Base-by-base conservation (phyloP, 1,140 invertebrate species). In the Drosophila nigrodunni region DNA sequence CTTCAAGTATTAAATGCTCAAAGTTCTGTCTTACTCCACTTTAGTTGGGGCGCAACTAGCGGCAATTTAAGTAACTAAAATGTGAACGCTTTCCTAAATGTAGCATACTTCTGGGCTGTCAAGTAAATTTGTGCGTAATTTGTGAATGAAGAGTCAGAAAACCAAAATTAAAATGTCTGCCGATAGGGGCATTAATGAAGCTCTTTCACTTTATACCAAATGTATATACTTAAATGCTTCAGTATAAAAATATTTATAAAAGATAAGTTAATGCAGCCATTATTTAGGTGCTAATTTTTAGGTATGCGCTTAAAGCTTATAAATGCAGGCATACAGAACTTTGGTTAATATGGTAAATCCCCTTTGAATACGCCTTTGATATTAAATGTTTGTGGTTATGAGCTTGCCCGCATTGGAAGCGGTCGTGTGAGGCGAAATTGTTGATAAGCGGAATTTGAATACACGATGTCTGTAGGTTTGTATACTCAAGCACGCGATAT, bases 361-460 rank as follows among this genome's bases (percentile, higher is more conserved):
- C 47, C 59, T 44, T 47, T 41, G 13, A 39, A 57, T 13, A 35
- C 49, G 72, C 66, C 21, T 62, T 69, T 74, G 50, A 49, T 37
- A 55, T 66, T 10, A 46, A 78, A 85, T 65, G 58, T 67, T 47
- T 82, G 72, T 82, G 74, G 71, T 77, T 72, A 64, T 44, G 60
- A 79, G 73, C 62, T 77, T 62, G 52, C 49, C 73, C 54, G 49
- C 49, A 66, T 18, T 50, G 43, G 75, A 60, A 70, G 76, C 58
- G 49, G 54, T 49, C 62, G 73, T 81, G 49, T 41, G 50, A 54
- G 34, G n/a, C 60, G 44, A 87, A 76, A 76, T 75, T 88, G 79
- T 87, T 87, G 82, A 86, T 87, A 87, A 87, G 82, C 82, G 37
- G 58, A 88, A 88, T 87, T 88, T 82, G 65, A 86, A 86, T 86